Evolutionary conservation across 2,888 invertebrate species (phyloP), one percentile per base, ranked within the genome.

Genomic region (Bimastos eiseni): DNA sequence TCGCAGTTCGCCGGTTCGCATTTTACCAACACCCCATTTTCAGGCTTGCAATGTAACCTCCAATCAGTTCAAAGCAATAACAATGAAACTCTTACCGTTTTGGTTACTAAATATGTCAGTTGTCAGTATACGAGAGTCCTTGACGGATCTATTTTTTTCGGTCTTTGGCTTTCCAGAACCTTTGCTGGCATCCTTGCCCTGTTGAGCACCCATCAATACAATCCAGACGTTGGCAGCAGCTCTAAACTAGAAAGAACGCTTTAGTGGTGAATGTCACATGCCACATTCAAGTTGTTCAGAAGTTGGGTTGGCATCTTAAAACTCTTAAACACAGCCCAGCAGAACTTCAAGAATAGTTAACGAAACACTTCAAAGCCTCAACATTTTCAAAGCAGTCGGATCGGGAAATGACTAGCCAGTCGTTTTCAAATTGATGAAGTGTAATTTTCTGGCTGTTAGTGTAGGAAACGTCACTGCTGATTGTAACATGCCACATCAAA

Each of bases 151-250:
- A 30, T 36, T 83, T 36, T 91, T 89, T 49, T 88, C 84, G 41
- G 37, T 83, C 44, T 91, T 90, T 24, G 90, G 83, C 34, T 84
- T 89, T 38, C 36, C 89, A 21, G 88, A 90, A 88, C 38, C 44
- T 88, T 90, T 89, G 83, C 41, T 83, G 34, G 91, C 38, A 34
- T 91, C 89, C 33, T 91, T 91, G 33, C 91, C 91, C 49, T 91
- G 89, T 89, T 90, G 88, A 44, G 55, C 89, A 36, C 90, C 91
- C 91, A 90, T 89, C 83, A 88, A 90, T 89, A 91, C 34, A 36
- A 55, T 86, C 37, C 30, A 89, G 70, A 86, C 36, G 30, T 70
- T 70, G 19, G 37, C 36, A 86, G n/a, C 86, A 19, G 86, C 34
- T 86, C 86, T 86, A 86, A 19, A 86, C 86, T 21, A 86, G 86